A percentile compares a stretch with the other conserved stretches of the same genome.
These are phyloP conservation scores for Parelbella ahira DNA, from an alignment of 2,888 invertebrate genomes.

Conservation along the genomic window DNA sequence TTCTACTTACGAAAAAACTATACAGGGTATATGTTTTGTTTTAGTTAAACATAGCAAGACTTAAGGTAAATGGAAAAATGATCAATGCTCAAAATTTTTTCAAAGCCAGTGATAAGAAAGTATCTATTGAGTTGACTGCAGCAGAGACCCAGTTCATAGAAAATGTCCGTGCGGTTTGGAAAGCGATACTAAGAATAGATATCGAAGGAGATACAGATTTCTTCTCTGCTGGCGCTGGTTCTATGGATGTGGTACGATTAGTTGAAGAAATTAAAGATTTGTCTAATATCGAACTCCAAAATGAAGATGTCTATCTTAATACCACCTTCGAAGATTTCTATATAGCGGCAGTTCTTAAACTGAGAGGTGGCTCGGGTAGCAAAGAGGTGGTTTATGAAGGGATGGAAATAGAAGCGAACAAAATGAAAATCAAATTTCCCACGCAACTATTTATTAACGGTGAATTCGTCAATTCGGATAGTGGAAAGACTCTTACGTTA, in stretches of 20 bases:
- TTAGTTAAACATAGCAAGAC: constrained; percentile 87
- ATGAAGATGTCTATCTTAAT: constrained; percentile 96
- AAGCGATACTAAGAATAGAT: constrained; percentile 88
- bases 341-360: constrained; percentile 82
- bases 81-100: constrained; percentile 90
- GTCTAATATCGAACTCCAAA: constrained; percentile 87
- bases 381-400: constrained; percentile 86
- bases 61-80: constrained; percentile 90
- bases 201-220: constrained; percentile 92
- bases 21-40: too few relatives aligned
- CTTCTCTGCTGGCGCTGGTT: constrained; percentile 96
- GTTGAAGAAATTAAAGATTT: constrained; percentile 95
- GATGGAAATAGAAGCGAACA: constrained; percentile 89
- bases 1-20: too few relatives aligned
- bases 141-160: constrained; percentile 87
- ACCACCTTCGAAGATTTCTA: constrained; percentile 92
- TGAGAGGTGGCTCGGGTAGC: constrained; percentile 81
- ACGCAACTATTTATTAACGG: constrained; percentile 96
- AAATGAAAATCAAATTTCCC: constrained; percentile 91
- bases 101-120: constrained; percentile 80
- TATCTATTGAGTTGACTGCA: constrained; percentile 83
- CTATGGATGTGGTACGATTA: constrained; percentile 97
- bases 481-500: constrained; percentile 81
- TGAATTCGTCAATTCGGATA: constrained; percentile 90
- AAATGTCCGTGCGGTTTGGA: constrained; percentile 87